Percentiles rank a stretch among this genome's conserved stretches.
Evolutionary conservation across 2,113 vertebrate genomes (phyloP).

Genomic region (Nansenia antarctica): DNA sequence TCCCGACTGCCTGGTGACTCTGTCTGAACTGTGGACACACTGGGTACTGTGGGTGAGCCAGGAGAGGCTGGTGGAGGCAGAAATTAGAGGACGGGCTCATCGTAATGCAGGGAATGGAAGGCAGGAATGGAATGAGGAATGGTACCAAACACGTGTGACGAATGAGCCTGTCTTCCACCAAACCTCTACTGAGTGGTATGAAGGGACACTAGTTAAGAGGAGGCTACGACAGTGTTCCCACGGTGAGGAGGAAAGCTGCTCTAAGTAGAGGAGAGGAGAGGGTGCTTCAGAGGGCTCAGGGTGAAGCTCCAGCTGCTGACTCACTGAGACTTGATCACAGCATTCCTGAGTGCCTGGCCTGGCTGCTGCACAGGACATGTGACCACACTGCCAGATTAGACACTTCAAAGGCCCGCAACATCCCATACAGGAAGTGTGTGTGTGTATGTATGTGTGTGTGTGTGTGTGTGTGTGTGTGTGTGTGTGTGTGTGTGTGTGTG

Average conservation of each 20-base stretch:
- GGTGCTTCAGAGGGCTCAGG: neutral
- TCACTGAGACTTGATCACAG: neutral
- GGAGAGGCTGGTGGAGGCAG: neutral
- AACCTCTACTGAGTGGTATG: too few relatives aligned
- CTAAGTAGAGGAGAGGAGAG: neutral
- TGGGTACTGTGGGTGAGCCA: neutral
- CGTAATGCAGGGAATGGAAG: too few relatives aligned
- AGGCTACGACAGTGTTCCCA: conserved; percentile 15
- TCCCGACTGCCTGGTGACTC: conserved; percentile 24
- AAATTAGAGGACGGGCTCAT: neutral
- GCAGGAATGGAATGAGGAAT: too few relatives aligned
- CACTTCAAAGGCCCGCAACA: neutral
- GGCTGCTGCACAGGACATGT: conserved; percentile 11
- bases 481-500: conserved; percentile 1
- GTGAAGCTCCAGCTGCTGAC: neutral
- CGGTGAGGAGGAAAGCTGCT: neutral
- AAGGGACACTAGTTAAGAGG: neutral
- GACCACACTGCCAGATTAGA: conserved; percentile 15
- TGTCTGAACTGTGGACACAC: conserved; percentile 14
- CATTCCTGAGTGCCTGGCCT: neutral
- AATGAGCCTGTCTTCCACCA: too few relatives aligned
- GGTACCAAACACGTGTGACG: too few relatives aligned
- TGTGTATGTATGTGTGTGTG: neutral
- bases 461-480: neutral
- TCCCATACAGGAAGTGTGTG: neutral